phyloP scores from a whole-genome alignment of 2,888 invertebrate genomes.

The Acanthosepion lycidas region DNA sequence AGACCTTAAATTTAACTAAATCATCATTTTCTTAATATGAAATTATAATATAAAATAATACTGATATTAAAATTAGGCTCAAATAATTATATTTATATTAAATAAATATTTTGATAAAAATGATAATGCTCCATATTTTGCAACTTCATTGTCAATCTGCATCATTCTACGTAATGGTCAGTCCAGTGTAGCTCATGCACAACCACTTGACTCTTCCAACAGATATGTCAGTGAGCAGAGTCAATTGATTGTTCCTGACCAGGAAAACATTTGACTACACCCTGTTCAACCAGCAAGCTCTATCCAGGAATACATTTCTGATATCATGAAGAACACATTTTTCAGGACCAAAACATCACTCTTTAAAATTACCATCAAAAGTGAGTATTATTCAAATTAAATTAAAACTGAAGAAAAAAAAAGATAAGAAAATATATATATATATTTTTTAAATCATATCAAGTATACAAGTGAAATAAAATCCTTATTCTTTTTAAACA shows the following conservation, averaged over 20 bases:
- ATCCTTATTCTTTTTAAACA: no score
- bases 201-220: background rate
- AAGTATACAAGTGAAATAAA: no score
- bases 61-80: no score
- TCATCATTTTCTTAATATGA: no score
- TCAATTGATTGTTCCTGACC: background rate
- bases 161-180: background rate
- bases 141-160: background rate
- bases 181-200: background rate
- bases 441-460: no score
- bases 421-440: no score
- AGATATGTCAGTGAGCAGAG: background rate
- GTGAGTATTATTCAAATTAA: background rate
- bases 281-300: background rate
- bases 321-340: background rate
- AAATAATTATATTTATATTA: no score
- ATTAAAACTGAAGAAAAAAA: no score
- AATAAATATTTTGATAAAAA: background rate
- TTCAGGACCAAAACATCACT: background rate
- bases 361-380: background rate
- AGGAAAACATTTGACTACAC: background rate
- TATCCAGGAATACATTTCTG: background rate
- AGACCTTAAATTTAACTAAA: no score
- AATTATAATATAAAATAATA: no score
- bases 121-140: conserved; percentile 33